Percentiles rank a stretch among this genome's conserved stretches.
These are phyloP conservation scores for Porites lobata DNA, from an alignment of 92 coral and sea anemone genomes.

Conservation along the genomic window DNA sequence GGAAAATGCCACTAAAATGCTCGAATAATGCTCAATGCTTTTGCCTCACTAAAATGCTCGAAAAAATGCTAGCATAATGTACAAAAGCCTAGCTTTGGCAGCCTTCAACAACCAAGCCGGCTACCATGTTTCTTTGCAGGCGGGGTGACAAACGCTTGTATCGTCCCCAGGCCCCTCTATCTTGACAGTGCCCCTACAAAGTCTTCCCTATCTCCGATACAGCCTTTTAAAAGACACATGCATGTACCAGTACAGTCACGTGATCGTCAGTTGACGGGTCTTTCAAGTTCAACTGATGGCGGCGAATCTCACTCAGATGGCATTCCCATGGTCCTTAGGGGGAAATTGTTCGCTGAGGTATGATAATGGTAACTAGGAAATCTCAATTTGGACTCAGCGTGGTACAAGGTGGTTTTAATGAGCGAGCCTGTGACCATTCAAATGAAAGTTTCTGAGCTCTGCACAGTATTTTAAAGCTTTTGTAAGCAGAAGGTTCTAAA, in stretches of 20 bases:
- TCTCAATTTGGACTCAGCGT: not conserved
- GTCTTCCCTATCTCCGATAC: conserved; percentile 82
- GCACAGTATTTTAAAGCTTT: no score
- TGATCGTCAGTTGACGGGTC: conserved; percentile 29
- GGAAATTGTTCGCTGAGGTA: conserved; percentile 54
- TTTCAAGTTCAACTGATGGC: not conserved
- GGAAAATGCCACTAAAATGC: no score
- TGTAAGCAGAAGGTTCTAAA: no score
- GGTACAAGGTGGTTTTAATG: not conserved
- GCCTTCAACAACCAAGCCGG: no score
- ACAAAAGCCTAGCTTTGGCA: no score
- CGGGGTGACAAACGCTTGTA: conserved; percentile 85
- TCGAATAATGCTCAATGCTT: no score
- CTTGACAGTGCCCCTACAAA: conserved; percentile 79
- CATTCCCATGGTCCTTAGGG: conserved; percentile 49
- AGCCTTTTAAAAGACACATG: conserved; percentile 88
- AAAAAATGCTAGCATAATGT: no score
- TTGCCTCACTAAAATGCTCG: no score
- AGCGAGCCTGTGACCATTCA: not conserved
- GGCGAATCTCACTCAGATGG: conserved; percentile 28
- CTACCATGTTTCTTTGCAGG: conserved; percentile 54
- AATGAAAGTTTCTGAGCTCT: no score
- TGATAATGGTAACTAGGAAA: not conserved
- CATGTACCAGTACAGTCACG: conserved; percentile 36
- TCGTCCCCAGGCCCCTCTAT: conserved; percentile 78